Evolutionary conservation across 2,888 invertebrate genomes (phyloP).

Genomic region (Masnerella sp.): DNA sequence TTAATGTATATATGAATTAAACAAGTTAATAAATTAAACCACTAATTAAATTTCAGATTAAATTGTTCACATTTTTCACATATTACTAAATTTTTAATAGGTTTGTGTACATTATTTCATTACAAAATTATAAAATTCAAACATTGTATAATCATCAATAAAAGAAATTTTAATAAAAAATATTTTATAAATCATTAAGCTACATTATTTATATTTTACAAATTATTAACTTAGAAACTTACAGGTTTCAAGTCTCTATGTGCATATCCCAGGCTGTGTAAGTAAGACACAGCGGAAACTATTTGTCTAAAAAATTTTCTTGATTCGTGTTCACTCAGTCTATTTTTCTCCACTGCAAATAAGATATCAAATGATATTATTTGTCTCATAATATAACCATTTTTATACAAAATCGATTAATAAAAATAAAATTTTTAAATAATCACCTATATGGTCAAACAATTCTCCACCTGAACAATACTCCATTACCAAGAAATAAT

Average conservation of each 20-base stretch:
- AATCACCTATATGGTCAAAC: slow-evolving; percentile 90
- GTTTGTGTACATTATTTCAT: no score
- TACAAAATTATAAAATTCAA: no score
- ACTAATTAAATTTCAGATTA: no score
- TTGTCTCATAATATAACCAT: no score
- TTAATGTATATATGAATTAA: neutral
- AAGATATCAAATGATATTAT: neutral
- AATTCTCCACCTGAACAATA: slow-evolving; percentile 90
- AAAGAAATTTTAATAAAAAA: no score
- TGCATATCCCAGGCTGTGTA: slow-evolving; percentile 86
- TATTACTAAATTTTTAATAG: no score
- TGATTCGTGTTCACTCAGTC: slow-evolving; percentile 85
- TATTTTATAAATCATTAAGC: no score
- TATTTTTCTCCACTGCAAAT: slow-evolving; percentile 82
- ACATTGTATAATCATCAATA: no score
- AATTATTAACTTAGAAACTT: no score
- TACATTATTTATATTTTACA: neutral
- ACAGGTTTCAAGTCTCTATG: slow-evolving; percentile 91
- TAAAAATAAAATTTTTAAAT: neutral
- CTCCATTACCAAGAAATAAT: slow-evolving; percentile 88
- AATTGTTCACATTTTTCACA: no score
- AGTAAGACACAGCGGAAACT: slow-evolving; percentile 86
- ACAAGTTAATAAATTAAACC: neutral
- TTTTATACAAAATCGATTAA: slow-evolving; percentile 1
- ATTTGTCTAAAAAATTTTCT: slow-evolving; percentile 88